Conservation (phyloP, 2,113 vertebrate genomes). For the Sinocyclocheilus anshuiensis region DNA sequence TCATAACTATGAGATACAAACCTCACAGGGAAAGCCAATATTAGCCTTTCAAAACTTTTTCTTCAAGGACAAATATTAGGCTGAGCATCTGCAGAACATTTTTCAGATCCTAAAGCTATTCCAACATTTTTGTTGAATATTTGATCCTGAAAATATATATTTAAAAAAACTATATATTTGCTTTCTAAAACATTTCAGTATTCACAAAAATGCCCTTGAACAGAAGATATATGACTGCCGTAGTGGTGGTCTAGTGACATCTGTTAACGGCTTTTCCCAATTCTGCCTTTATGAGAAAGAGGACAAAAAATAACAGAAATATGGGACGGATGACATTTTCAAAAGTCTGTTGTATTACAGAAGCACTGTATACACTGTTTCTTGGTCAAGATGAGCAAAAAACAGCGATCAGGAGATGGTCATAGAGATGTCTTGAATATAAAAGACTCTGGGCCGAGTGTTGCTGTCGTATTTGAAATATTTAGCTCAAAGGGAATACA, state of each 20-base stretch:
- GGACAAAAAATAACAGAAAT: too few species aligned
- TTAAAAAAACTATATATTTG: neutral
- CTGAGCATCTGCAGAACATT: neutral
- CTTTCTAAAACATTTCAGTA: neutral
- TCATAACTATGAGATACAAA: too few species aligned
- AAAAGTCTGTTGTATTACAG: neutral
- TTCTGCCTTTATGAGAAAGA: too few species aligned
- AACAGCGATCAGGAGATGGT: neutral
- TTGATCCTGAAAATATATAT: neutral
- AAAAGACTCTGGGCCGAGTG: neutral
- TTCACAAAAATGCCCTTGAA: neutral
- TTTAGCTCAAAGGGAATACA: neutral
- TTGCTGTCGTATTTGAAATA: neutral
- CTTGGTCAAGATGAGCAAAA: neutral
- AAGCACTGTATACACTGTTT: neutral
- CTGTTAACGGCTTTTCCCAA: neutral
- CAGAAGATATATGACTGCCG: neutral
- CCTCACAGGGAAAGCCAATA: neutral
- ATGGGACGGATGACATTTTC: neutral
- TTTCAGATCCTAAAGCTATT: constrained; percentile 1
- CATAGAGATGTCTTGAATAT: neutral
- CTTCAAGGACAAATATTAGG: neutral
- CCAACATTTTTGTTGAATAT: neutral
- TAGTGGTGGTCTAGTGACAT: neutral
- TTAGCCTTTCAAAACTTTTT: neutral